Conservation (phyloP, 2,797 vertebrate genomes). For the Anniella stebbinsi region DNA sequence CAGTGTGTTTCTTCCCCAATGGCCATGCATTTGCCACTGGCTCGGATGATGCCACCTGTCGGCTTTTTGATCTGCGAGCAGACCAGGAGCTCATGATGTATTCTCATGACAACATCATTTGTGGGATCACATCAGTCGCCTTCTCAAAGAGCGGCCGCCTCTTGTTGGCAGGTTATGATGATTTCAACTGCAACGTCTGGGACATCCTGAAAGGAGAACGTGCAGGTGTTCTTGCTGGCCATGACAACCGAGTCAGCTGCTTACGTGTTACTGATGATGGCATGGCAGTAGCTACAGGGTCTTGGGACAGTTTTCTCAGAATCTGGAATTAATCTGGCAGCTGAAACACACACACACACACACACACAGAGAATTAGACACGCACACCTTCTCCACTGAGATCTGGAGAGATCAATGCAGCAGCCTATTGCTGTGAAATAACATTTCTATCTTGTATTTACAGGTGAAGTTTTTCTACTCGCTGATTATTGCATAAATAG, state of each 20-base stretch:
- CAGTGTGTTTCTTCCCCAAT: constrained; percentile 95
- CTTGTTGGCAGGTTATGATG: constrained; percentile 95
- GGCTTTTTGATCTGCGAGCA: constrained; percentile 95
- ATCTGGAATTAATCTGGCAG: constrained; percentile 94
- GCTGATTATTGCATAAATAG: constrained; percentile 83
- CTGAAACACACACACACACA: constrained; percentile 63
- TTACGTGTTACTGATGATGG: constrained; percentile 97
- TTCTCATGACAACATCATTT: constrained; percentile 97
- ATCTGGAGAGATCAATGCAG: constrained; percentile 84
- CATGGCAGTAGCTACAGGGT: constrained; percentile 99
- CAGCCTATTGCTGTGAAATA: constrained; percentile 88
- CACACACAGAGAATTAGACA: constrained; percentile 21
- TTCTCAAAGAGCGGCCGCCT: constrained; percentile 98
- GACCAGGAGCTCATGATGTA: constrained; percentile 97
- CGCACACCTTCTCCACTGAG: constrained; percentile 79
- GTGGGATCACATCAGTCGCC: constrained; percentile 96
- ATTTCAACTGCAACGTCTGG: constrained; percentile 99
- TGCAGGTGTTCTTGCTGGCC: constrained; percentile 95
- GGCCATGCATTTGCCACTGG: constrained; percentile 96
- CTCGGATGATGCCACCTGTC: constrained; percentile 96
- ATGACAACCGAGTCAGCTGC: constrained; percentile 98
- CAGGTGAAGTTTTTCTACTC: constrained; percentile 87
- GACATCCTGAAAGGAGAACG: constrained; percentile 96
- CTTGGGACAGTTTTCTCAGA: constrained; percentile 99
- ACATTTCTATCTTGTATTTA: constrained; percentile 89